phyloP scores from a whole-genome alignment of 2,888 invertebrate genomes.

The Stegophylla sp. region DNA sequence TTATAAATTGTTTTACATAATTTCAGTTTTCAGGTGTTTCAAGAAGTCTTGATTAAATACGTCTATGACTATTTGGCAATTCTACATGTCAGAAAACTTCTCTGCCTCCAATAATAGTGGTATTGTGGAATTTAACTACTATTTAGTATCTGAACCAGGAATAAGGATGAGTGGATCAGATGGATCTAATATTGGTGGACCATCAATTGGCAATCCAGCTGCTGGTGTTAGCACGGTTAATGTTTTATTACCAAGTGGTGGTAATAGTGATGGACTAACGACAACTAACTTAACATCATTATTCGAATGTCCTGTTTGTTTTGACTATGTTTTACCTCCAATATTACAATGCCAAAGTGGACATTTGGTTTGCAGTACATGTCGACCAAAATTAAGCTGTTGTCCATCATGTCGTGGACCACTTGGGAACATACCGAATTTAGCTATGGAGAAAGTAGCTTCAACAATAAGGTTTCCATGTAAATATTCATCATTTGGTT shows the following conservation, averaged over 20 bases:
- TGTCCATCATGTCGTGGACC: constrained; percentile 99
- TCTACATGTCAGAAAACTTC: constrained; percentile 51
- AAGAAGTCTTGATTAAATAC: constrained; percentile 18
- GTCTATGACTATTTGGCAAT: constrained; percentile 13
- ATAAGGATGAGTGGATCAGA: constrained; percentile 48
- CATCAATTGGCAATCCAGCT: constrained; percentile 43
- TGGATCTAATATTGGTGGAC: constrained; percentile 37
- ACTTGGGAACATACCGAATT: constrained; percentile 92
- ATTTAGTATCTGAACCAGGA: constrained; percentile 43
- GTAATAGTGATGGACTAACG: constrained; percentile 57
- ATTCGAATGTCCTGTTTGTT: constrained; percentile 97
- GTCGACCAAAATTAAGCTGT: constrained; percentile 93
- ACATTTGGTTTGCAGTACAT: constrained; percentile 96
- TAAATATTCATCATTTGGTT: constrained; percentile 96
- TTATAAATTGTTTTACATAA: background rate
- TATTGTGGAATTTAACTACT: constrained; percentile 49
- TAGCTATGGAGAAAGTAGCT: constrained; percentile 99
- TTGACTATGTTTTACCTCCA: constrained; percentile 98
- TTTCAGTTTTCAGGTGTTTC: constrained; percentile 31
- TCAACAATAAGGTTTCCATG: constrained; percentile 98
- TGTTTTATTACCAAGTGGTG: constrained; percentile 41
- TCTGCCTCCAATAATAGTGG: constrained; percentile 20
- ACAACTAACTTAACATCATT: constrained; percentile 86
- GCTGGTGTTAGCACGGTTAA: constrained; percentile 33
- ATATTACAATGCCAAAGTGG: constrained; percentile 99